Base-by-base conservation (phyloP, 2,797 vertebrate species). In the Hippoglossus hippoglossus region DNA sequence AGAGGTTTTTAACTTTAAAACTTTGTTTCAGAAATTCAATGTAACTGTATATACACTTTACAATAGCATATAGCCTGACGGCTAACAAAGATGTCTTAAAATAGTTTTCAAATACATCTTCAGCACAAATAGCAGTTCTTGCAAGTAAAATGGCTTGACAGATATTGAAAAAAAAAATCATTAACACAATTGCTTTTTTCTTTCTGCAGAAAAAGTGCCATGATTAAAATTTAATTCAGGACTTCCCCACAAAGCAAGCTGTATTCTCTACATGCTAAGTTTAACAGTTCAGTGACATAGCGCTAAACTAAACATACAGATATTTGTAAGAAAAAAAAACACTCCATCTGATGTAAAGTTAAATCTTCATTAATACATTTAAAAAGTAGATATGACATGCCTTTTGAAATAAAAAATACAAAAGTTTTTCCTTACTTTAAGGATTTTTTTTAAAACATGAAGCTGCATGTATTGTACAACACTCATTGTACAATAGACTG, bases 361-460 rank as follows among this genome's bases (percentile, higher is more conserved):
- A 97, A 97, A 97, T 97, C 96, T 97, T 97, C 96, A 97, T 96
- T 97, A 97, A 98, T 97, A 98, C 97, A 98, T 96, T 97, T 97
- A 96, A 97, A 96, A 96, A 97, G 95, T 93, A 95, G 96, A 97
- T 96, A 97, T 95, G 95, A 96, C 97, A 98, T 98, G 97, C 97
- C 96, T 96, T 96, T 96, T 94, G 93, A 97, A 96, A 97, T 95
- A 92, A 97, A 97, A 97, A 97, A 97, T 97, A 97, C 95, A 98
- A 98, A 98, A 97, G 94, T 95, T 95, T 95, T 94, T 97, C 95
- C 96, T 97, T 97, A 96, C 89, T 96, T 98, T 96, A 97, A 97
- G 95, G 96, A 96, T 95, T 95, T 94, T 94, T 90, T 94, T 94
- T 6, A 2, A 94, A 94, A 96, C 96, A 96, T 96, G 96, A 97